Conservation (phyloP, 2,113 vertebrate genomes). For the Dasypus novemcinctus region DNA sequence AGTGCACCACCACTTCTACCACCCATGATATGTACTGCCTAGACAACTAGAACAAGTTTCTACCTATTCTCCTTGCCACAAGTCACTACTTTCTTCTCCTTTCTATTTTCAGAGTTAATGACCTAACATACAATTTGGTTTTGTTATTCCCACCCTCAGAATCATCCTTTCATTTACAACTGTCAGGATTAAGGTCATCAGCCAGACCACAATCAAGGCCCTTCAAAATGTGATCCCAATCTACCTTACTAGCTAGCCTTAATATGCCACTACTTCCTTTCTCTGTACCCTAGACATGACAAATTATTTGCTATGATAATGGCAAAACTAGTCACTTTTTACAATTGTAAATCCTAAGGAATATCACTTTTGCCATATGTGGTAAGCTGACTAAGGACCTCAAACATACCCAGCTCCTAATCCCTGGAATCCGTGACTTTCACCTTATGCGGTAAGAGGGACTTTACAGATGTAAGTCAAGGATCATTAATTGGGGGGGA, state of each 20-base stretch:
- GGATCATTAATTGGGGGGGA: background rate
- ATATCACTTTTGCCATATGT: background rate
- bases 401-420: background rate
- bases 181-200: constrained; percentile 17
- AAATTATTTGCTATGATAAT: no score
- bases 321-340: no score
- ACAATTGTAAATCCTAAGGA: background rate
- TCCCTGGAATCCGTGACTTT: background rate
- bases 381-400: background rate
- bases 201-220: background rate
- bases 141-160: background rate
- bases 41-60: background rate
- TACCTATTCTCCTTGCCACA: background rate
- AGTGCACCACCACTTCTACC: background rate
- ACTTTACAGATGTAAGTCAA: background rate
- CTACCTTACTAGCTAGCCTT: background rate
- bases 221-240: background rate
- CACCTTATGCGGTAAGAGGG: background rate
- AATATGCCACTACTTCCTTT: background rate
- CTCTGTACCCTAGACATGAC: background rate
- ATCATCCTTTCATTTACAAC: background rate
- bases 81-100: background rate
- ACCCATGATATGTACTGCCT: rapidly evolving
- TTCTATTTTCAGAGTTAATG: background rate
- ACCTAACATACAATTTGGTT: background rate